Evolutionary conservation across 2,797 vertebrate genomes (phyloP), one percentile per base, ranked within the genome.

Genomic region (Alfaro cultratus): DNA sequence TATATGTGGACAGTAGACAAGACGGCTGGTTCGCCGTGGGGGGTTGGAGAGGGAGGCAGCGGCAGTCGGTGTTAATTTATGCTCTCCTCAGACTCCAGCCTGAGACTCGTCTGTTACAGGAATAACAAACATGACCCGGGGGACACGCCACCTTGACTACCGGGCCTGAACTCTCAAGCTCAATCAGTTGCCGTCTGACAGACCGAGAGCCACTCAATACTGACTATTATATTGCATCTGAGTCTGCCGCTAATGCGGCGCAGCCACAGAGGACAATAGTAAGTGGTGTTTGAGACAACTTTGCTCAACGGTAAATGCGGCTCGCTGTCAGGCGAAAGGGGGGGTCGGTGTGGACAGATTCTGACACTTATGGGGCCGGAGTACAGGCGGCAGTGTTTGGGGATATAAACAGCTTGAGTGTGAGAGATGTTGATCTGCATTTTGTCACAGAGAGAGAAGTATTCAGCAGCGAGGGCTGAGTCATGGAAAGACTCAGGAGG

Each of bases 71-170:
- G 91, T 91, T 94, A 95, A 96, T 95, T 94, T 95, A 95, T 94
- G 93, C 93, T 84, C 85, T 93, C 93, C 90, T 90, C 87, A 86
- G 90, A 94, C 92, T 93, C 91, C 89, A 92, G 89, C 86, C 89
- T 76, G 60, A 85, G 89, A 92, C 92, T 90, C 82, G 89, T 93
- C 93, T 95, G 93, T 91, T 89, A 85, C 89, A 94, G 93, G 91
- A 95, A 95, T 94, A 95, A 95, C 95, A 96, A 96, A 96, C 95
- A 95, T 94, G 95, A 95, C 94, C 94, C 93, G 70, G 81, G 39
- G 90, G 92, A 94, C 91, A 94, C 89, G 86, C 89, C 91, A 94
- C 92, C 93, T 89, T 73, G 87, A 93, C 95, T 95, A 95, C 95
- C 86, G 93, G 92, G 92, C 87, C 93, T 92, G 93, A 94, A 94